Evolutionary conservation across 2,888 invertebrate species (phyloP).

Genomic region (Julus scandinavius): DNA sequence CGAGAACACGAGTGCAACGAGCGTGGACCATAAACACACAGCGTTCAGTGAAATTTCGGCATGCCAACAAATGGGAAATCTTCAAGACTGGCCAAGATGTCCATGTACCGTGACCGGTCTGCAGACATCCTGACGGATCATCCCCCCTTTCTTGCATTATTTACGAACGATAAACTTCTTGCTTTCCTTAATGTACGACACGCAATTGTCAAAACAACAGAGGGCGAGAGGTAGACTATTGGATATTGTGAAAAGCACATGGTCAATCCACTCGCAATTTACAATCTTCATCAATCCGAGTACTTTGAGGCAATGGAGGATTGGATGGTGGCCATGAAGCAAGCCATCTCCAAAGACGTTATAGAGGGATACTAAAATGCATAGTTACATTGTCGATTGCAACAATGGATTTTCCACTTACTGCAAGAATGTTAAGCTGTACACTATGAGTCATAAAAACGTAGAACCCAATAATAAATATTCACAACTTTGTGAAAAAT

Average conservation of each 20-base stretch:
- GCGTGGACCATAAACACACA: neutral
- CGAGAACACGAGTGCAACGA: slow-evolving; percentile 21
- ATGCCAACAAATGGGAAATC: neutral
- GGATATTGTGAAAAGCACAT: neutral
- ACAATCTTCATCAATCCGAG: neutral
- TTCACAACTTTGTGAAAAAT: no score
- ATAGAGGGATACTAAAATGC: no score
- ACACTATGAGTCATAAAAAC: no score
- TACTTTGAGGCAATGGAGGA: neutral
- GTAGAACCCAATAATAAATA: no score
- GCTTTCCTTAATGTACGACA: neutral
- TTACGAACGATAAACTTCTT: slow-evolving; percentile 23
- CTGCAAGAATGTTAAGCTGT: no score
- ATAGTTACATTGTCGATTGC: no score
- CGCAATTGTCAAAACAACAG: neutral
- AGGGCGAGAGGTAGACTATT: neutral
- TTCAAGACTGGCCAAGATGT: neutral
- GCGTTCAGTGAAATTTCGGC: slow-evolving; percentile 14
- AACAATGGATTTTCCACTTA: no score
- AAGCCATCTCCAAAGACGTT: neutral
- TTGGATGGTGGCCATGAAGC: neutral
- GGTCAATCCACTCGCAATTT: neutral
- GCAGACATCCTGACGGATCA: slow-evolving; percentile 27
- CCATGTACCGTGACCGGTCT: neutral
- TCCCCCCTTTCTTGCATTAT: neutral